phyloP scores from a whole-genome alignment of 2,113 vertebrate genomes.

The Panthera leo region DNA sequence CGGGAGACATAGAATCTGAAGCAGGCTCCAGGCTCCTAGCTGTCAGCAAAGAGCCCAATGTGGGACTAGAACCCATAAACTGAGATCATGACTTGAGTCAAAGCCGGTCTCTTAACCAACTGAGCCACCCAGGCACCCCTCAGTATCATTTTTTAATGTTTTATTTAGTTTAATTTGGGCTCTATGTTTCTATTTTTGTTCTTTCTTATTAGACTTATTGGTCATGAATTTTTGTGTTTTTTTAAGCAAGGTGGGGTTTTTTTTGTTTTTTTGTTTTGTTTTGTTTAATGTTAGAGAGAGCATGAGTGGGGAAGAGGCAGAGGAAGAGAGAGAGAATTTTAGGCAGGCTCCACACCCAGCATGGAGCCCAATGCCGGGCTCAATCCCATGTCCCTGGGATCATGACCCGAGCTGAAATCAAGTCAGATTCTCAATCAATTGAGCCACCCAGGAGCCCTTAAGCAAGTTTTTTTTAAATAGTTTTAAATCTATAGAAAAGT shows the following conservation, averaged over 20 bases:
- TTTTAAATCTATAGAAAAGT: background rate
- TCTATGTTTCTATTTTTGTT: background rate
- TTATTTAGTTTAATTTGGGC: background rate
- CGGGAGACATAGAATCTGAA: too few relatives aligned
- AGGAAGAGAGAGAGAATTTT: background rate
- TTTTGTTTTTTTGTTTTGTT: background rate
- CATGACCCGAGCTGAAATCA: background rate
- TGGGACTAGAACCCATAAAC: too few relatives aligned
- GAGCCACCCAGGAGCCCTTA: background rate
- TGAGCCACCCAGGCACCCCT: background rate
- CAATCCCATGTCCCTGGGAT: background rate
- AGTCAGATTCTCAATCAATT: background rate
- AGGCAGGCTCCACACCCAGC: background rate
- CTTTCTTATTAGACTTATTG: background rate
- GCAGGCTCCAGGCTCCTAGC: too few relatives aligned
- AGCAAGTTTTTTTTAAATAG: background rate
- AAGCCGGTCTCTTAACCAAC: too few relatives aligned
- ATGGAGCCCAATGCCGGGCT: background rate
- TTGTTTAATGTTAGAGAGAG: too few relatives aligned
- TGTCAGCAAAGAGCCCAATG: too few relatives aligned
- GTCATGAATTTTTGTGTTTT: background rate
- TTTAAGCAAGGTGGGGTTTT: background rate
- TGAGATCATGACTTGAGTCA: too few relatives aligned
- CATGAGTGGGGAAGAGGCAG: background rate
- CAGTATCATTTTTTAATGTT: background rate